Percentiles rank a stretch among this genome's conserved stretches.
phyloP scores from a whole-genome alignment of 2,888 invertebrate genomes.

The Crematogaster levior region DNA sequence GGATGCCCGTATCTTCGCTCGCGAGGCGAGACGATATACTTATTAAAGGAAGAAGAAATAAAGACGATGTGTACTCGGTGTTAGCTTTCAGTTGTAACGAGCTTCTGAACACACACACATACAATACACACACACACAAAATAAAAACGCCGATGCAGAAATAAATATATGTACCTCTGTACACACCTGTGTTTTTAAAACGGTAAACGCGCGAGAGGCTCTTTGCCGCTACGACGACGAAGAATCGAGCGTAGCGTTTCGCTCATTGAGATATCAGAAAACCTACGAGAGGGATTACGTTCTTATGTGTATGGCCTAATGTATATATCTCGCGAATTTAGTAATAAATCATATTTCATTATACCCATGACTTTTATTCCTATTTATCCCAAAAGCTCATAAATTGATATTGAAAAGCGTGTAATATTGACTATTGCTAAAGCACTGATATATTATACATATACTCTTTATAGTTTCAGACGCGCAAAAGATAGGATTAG shows the following conservation, averaged over 20 bases:
- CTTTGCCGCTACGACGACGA: constrained; percentile 12
- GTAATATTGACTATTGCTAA: not conserved
- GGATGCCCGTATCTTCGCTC: constrained; percentile 11
- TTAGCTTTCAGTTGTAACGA: constrained; percentile 64
- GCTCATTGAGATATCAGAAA: constrained; percentile 40
- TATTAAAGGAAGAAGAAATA: constrained; percentile 8
- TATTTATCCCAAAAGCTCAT: not conserved
- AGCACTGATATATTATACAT: not conserved
- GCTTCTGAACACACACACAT: constrained; percentile 50
- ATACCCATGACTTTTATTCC: constrained; percentile 25
- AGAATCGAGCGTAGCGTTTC: constrained; percentile 3
- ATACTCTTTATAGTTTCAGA: not conserved
- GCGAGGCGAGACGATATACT: constrained; percentile 30
- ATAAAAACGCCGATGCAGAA: constrained; percentile 35
- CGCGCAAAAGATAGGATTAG: not conserved
- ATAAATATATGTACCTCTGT: constrained; percentile 56
- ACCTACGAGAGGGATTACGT: constrained; percentile 67
- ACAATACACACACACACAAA: constrained; percentile 8
- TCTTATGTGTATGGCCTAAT: constrained; percentile 83
- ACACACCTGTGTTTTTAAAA: constrained; percentile 45
- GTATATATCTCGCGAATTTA: constrained; percentile 83
- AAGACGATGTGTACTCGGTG: constrained; percentile 51
- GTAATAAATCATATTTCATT: constrained; percentile 83
- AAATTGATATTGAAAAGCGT: not conserved
- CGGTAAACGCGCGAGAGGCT: constrained; percentile 43